Base-by-base conservation (phyloP, 35 echinoderm and acorn worm genomes). In the Apostichopus japonicus region DNA sequence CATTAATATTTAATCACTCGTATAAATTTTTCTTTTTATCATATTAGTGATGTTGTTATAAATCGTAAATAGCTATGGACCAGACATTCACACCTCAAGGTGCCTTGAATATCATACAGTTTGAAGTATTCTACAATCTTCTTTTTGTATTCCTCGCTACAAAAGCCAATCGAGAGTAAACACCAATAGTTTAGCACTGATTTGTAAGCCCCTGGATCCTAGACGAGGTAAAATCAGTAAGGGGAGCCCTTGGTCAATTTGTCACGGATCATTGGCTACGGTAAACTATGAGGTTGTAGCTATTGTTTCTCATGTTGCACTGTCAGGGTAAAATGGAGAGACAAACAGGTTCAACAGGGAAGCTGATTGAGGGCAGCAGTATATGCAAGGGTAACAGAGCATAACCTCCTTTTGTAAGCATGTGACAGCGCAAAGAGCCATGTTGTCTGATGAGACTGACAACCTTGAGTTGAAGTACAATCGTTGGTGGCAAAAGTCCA, bases 221-320 rank as follows among this genome's bases (percentile, higher is more conserved):
- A 58, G 55, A 55, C 81, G 57, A 58, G 81, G 56, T n/a, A 57
- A 84, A 17, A 54, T 24, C 5, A 84, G 81, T 84, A 84, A 84
- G 53, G 10, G 23, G 81, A 84, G 81, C 81, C 81, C 56, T 84
- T 57, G 53, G 55, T 84, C 54, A 84, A 84, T 84, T 84, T 84
- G 81, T 84, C 81, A 84, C 54, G 54, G 81, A 57, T 19, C 81
- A 84, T 84, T 10, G 81, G 81, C 54, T n/a, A 24, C 54, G 1
- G 21, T 83, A 83, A 83, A 83, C 80, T 83, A 17, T 53, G 5
- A 16, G 21, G 81, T 4, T 19, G 19, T 55, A 21, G 15, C 21
- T 23, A 56, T 59, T 56, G 53, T 57, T 84, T 58, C 54, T 58
- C 53, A 57, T 10, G 5, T 84, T 56, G 54, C 53, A 57, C 33